Evolutionary conservation across 2,888 invertebrate genomes (phyloP).

Genomic region (Cylloceria caligata): DNA sequence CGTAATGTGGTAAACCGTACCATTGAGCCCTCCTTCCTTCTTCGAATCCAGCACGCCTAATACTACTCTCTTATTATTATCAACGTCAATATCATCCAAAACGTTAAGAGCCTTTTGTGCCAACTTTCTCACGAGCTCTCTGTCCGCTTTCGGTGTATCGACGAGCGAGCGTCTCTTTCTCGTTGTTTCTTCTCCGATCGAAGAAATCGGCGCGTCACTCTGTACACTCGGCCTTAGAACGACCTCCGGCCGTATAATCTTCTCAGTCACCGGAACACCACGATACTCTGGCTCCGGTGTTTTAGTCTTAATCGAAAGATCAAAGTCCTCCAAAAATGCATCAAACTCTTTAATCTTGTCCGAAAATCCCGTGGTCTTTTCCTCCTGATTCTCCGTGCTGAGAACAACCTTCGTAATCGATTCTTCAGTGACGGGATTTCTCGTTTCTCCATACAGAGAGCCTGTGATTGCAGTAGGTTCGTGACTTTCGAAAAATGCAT

Average conservation of each 20-base stretch:
- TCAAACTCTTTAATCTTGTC: constrained; percentile 79
- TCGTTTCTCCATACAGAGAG: constrained; percentile 30
- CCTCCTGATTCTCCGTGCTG: constrained; percentile 63
- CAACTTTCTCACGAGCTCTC: constrained; percentile 80
- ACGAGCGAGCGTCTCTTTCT: constrained; percentile 69
- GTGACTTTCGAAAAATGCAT: constrained; percentile 61
- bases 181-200: constrained; percentile 40
- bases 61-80: constrained; percentile 85
- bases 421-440: constrained; percentile 70
- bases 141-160: constrained; percentile 71
- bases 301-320: constrained; percentile 72
- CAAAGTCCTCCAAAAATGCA: constrained; percentile 79
- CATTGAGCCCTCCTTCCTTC: constrained; percentile 78
- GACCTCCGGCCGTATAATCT: constrained; percentile 70
- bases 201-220: neutral
- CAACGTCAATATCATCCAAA: constrained; percentile 85
- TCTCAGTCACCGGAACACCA: constrained; percentile 73
- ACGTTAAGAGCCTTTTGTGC: constrained; percentile 85
- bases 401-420: constrained; percentile 70
- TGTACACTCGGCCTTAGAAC: constrained; percentile 40
- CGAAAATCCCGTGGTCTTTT: constrained; percentile 70
- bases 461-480: neutral
- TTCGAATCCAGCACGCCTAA: constrained; percentile 85
- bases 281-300: constrained; percentile 54
- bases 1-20: constrained; percentile 84